These are phyloP conservation scores for Gymnogyps californianus DNA, from an alignment of 2,113 vertebrate species.

Conservation along the genomic window DNA sequence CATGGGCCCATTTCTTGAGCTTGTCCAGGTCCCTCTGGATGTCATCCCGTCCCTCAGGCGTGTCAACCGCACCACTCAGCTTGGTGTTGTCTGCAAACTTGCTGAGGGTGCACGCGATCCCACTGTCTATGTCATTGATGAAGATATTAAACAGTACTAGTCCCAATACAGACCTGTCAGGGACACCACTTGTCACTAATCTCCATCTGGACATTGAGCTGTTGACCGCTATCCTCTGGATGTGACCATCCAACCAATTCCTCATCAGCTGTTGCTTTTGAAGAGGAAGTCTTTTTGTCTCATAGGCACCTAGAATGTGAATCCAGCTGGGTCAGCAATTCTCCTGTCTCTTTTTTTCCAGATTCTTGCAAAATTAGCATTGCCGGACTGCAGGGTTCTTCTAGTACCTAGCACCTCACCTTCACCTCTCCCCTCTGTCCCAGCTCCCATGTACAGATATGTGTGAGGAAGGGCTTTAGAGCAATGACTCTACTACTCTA, in stretches of 20 bases:
- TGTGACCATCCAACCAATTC: neutral
- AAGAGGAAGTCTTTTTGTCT: neutral
- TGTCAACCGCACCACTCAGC: neutral
- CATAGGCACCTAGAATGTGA: neutral
- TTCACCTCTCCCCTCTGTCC: neutral
- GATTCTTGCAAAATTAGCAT: neutral
- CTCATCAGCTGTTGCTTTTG: neutral
- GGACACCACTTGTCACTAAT: neutral
- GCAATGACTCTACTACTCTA: neutral
- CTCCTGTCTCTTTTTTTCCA: neutral
- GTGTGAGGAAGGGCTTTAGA: neutral
- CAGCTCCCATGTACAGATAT: neutral
- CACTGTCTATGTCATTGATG: neutral
- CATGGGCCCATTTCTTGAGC: neutral
- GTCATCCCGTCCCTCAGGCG: neutral
- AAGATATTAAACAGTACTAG: neutral
- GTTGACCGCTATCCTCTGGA: neutral
- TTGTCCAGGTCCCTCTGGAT: neutral
- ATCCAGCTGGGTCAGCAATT: neutral
- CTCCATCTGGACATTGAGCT: neutral
- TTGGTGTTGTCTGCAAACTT: neutral
- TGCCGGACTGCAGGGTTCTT: neutral
- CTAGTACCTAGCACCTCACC: neutral
- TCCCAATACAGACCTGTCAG: neutral
- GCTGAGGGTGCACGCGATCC: neutral